Percentiles rank a stretch among this genome's conserved stretches.
Evolutionary conservation across 2,113 vertebrate genomes (phyloP).

Genomic region (Galeopterus variegatus): DNA sequence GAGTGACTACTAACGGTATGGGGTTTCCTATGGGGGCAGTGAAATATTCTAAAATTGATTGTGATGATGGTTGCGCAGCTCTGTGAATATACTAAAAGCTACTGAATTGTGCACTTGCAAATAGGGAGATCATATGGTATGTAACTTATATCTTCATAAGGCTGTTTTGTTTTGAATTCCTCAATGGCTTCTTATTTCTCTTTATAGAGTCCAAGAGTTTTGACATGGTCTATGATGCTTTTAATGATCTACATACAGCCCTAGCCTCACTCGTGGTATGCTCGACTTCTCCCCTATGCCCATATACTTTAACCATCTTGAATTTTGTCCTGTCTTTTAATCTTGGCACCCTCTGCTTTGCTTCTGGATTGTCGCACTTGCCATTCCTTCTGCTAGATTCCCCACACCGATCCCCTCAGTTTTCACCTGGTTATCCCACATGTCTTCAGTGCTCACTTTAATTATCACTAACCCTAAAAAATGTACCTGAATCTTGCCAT

Average conservation of each 20-base stretch:
- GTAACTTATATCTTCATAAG: conserved; percentile 39
- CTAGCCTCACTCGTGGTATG: background rate
- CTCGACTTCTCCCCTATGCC: background rate
- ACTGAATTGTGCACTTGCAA: background rate
- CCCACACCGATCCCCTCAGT: background rate
- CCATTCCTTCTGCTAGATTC: background rate
- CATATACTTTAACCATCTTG: background rate
- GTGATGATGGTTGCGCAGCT: background rate
- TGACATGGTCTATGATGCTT: background rate
- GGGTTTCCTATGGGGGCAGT: background rate
- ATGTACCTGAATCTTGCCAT: background rate
- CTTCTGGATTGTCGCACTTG: background rate
- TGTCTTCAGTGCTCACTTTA: background rate
- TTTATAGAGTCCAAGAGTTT: conserved; percentile 33
- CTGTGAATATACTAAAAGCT: background rate
- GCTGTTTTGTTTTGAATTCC: background rate
- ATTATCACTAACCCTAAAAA: background rate
- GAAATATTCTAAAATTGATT: background rate
- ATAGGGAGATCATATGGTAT: background rate
- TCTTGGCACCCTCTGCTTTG: background rate
- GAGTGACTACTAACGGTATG: background rate
- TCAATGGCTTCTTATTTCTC: background rate
- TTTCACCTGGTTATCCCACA: background rate
- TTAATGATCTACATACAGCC: background rate
- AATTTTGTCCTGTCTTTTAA: background rate